phyloP scores from a whole-genome alignment of 2,888 invertebrate species.

The Drosophila cyrtoloma region DNA sequence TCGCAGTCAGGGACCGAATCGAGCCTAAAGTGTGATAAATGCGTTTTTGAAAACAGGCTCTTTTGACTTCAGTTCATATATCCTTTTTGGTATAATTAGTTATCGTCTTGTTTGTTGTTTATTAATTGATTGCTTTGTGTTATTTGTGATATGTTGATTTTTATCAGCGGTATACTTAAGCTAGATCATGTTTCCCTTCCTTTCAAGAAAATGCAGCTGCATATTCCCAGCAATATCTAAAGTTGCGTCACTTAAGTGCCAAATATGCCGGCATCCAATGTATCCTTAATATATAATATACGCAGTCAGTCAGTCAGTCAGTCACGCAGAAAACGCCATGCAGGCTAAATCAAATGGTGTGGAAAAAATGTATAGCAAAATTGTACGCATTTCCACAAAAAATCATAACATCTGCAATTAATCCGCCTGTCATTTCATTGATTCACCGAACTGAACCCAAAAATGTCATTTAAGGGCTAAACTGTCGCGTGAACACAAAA shows the following conservation, averaged over 20 bases:
- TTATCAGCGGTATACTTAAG: conserved; percentile 24
- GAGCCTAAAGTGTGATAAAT: conserved; percentile 79
- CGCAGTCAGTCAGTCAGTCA: conserved; percentile 38
- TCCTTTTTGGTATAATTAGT: conserved; percentile 56
- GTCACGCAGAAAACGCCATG: conserved; percentile 42
- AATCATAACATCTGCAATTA: conserved; percentile 83
- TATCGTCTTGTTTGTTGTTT: conserved; percentile 67
- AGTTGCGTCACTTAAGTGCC: conserved; percentile 10
- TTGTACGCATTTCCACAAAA: conserved; percentile 54
- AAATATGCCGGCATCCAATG: conserved; percentile 1
- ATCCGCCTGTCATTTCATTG: conserved; percentile 61
- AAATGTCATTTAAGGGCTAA: conserved; percentile 62
- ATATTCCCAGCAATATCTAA: not conserved
- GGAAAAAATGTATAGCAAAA: conserved; percentile 68
- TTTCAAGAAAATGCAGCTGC: conserved; percentile 29
- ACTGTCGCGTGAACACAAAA: conserved; percentile 77
- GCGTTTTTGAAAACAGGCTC: conserved; percentile 70
- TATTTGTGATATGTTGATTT: conserved; percentile 50
- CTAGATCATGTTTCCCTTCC: conserved; percentile 1
- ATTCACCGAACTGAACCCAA: conserved; percentile 30
- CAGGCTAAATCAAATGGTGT: conserved; percentile 68
- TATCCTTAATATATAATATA: not conserved
- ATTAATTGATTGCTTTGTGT: conserved; percentile 50
- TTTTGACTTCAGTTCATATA: conserved; percentile 16
- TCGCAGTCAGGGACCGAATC: conserved; percentile 12